These are phyloP conservation scores for Heliothis peltigera DNA, from an alignment of 2,888 invertebrate genomes.

Conservation along the genomic window DNA sequence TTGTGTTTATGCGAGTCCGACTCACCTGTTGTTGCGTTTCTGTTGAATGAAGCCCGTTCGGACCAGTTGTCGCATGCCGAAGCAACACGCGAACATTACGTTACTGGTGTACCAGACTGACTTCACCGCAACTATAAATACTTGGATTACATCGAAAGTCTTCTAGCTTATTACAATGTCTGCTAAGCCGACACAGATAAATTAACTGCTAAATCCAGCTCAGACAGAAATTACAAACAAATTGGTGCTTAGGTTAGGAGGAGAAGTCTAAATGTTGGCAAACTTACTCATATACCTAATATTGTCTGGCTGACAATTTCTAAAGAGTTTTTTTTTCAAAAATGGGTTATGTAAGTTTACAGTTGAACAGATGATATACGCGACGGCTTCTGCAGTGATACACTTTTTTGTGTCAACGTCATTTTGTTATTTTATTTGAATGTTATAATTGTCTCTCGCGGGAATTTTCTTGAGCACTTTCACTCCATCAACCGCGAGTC, in stretches of 20 bases:
- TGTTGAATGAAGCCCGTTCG: not conserved
- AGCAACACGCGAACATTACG: slow-evolving; percentile 17
- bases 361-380: not conserved
- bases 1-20: too few relatives aligned
- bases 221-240: slow-evolving; percentile 41
- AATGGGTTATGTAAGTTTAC: not conserved
- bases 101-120: slow-evolving; percentile 21
- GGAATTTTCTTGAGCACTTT: not conserved
- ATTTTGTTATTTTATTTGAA: not conserved
- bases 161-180: slow-evolving; percentile 41
- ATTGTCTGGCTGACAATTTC: not conserved
- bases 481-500: not conserved
- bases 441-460: not conserved
- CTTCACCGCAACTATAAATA: slow-evolving; percentile 26
- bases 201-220: slow-evolving; percentile 36
- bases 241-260: slow-evolving; percentile 2
- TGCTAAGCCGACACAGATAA: slow-evolving; percentile 39
- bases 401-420: not conserved
- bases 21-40: not conserved
- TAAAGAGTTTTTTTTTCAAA: not conserved
- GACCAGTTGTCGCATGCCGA: not conserved
- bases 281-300: slow-evolving; percentile 16
- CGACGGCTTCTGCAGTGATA: not conserved
- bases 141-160: slow-evolving; percentile 46
- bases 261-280: slow-evolving; percentile 11